These are phyloP conservation scores for Diploscapter pachys DNA, from an alignment of 1,140 invertebrate genomes.

Conservation along the genomic window DNA sequence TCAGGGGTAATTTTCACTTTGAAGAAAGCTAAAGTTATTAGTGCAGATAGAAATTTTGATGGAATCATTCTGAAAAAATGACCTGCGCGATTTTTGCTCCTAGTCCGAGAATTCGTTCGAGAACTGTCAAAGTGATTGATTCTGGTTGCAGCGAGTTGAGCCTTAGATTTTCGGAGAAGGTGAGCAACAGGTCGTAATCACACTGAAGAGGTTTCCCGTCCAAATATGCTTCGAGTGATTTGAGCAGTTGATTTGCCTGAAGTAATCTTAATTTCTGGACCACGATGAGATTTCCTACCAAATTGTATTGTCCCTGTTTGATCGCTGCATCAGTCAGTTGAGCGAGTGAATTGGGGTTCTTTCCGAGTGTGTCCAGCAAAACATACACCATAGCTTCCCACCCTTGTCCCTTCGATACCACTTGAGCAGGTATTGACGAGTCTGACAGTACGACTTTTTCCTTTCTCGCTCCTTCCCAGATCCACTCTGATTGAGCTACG, in stretches of 20 bases:
- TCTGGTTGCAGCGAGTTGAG: not conserved
- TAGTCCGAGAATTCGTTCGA: conserved; percentile 4
- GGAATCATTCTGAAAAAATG: too few species aligned
- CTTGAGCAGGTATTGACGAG: conserved; percentile 27
- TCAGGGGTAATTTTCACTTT: too few species aligned
- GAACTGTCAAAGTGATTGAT: conserved; percentile 18
- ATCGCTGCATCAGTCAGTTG: conserved; percentile 7
- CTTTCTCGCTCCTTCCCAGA: conserved; percentile 17
- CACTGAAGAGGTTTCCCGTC: conserved; percentile 13
- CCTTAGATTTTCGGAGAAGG: conserved; percentile 15
- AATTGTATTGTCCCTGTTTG: not conserved
- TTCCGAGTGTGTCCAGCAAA: conserved; percentile 38
- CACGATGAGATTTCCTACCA: conserved; percentile 6
- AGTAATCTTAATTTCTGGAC: conserved; percentile 50
- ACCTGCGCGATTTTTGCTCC: too few species aligned
- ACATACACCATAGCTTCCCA: conserved; percentile 38
- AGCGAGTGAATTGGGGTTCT: conserved; percentile 11
- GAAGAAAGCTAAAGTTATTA: too few species aligned
- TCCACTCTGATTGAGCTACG: conserved; percentile 9
- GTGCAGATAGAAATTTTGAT: too few species aligned
- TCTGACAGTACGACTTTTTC: not conserved
- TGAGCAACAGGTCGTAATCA: conserved; percentile 19
- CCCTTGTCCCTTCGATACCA: conserved; percentile 29
- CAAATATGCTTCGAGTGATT: conserved; percentile 44
- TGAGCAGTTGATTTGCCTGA: conserved; percentile 60